Conservation (phyloP, 2,113 vertebrate genomes). For the Centropus bengalensis region DNA sequence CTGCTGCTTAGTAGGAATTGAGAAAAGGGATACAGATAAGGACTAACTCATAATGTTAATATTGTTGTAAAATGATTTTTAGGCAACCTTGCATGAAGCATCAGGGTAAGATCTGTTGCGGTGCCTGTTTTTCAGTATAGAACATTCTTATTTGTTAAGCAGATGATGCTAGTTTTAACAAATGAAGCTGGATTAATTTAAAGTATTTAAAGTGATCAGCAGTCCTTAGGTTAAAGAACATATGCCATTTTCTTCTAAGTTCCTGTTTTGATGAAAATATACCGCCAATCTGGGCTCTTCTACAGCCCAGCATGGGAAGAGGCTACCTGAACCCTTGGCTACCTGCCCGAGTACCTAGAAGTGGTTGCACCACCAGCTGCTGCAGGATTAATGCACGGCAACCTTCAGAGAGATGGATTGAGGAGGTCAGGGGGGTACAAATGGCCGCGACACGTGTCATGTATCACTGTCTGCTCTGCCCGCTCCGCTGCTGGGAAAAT, state of each 20-base stretch:
- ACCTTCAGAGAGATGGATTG: slow-evolving; percentile 72
- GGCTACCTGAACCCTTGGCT: slow-evolving; percentile 78
- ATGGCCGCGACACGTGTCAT: slow-evolving; percentile 77
- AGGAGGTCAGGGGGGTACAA: slow-evolving; percentile 67
- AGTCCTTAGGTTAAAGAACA: slow-evolving; percentile 79
- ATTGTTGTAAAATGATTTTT: neutral
- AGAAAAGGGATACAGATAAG: neutral
- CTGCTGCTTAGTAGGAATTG: neutral
- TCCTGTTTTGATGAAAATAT: neutral
- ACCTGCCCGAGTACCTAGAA: slow-evolving; percentile 74
- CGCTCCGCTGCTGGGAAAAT: neutral
- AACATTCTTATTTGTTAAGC: slow-evolving; percentile 22
- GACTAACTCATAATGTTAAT: accelerated
- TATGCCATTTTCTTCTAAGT: slow-evolving; percentile 74
- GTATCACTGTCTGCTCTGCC: slow-evolving; percentile 54
- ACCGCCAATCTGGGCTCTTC: neutral
- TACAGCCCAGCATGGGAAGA: slow-evolving; percentile 26
- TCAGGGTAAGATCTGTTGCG: neutral
- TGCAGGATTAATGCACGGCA: slow-evolving; percentile 76
- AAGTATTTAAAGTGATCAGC: slow-evolving; percentile 68
- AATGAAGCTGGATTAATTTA: slow-evolving; percentile 71
- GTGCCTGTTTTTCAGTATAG: neutral
- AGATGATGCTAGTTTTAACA: slow-evolving; percentile 74
- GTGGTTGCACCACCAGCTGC: slow-evolving; percentile 77
- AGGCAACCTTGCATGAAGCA: neutral